These are phyloP conservation scores for Orchesella cincta DNA, from an alignment of 1,140 invertebrate species.

Conservation along the genomic window DNA sequence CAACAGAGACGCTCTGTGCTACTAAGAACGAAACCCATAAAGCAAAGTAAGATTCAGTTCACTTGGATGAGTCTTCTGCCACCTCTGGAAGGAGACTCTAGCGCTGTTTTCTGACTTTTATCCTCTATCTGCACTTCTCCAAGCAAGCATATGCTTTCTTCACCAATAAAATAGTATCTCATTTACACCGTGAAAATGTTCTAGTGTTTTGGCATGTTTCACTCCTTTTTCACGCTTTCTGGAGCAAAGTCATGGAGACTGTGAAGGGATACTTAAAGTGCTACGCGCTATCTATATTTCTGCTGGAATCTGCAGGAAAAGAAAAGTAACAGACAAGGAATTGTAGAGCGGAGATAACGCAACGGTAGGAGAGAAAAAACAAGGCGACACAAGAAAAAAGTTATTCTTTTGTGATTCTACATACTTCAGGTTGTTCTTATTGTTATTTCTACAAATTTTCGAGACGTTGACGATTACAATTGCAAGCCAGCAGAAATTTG, in stretches of 20 bases:
- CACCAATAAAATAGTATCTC: constrained; percentile 15
- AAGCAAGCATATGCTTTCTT: neutral
- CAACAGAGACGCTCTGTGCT: neutral
- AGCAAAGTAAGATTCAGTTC: constrained; percentile 19
- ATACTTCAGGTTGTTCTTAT: constrained; percentile 3
- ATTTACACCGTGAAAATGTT: constrained; percentile 15
- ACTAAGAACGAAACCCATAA: neutral
- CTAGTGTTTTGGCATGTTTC: constrained; percentile 14
- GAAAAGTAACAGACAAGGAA: neutral
- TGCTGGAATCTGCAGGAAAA: neutral
- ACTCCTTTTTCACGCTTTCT: constrained; percentile 8
- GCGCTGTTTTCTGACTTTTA: neutral
- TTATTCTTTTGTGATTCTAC: constrained; percentile 19
- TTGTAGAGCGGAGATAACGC: neutral
- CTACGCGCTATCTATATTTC: neutral
- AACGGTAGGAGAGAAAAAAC: neutral
- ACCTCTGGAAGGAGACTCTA: neutral
- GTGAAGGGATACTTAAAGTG: neutral
- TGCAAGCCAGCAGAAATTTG: constrained; percentile 3
- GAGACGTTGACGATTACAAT: neutral
- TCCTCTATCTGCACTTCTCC: neutral
- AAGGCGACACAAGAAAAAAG: neutral
- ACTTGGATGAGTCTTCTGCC: neutral
- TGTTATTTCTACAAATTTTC: neutral
- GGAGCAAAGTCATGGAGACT: constrained; percentile 12